phyloP scores from a whole-genome alignment of 1,140 invertebrate genomes.

The Drosophila auraria region DNA sequence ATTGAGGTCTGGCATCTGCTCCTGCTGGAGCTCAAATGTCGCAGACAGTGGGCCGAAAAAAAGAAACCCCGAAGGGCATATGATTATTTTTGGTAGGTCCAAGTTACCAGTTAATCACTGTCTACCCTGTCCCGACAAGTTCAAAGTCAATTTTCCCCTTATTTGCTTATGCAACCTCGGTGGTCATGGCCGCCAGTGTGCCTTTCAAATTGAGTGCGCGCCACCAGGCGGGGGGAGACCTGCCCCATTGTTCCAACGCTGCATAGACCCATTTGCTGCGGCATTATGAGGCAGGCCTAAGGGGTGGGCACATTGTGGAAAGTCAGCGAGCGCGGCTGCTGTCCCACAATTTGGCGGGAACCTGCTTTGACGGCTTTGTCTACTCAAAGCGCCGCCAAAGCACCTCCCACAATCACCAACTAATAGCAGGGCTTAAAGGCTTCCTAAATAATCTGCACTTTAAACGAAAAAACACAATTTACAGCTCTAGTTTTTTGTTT shows the following conservation, averaged over 20 bases:
- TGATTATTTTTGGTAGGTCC: too few species aligned
- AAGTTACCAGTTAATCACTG: not conserved
- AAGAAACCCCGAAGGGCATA: not conserved
- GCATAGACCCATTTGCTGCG: slow-evolving; percentile 19
- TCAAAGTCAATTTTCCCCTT: slow-evolving; percentile 13
- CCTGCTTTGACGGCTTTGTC: slow-evolving; percentile 26
- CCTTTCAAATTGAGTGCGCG: slow-evolving; percentile 28
- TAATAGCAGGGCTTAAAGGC: not conserved
- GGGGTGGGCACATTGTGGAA: slow-evolving; percentile 18
- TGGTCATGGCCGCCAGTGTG: slow-evolving; percentile 1
- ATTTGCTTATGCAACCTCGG: slow-evolving; percentile 7
- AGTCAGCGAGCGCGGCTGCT: slow-evolving; percentile 62
- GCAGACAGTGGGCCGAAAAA: slow-evolving; percentile 15
- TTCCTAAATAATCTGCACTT: not conserved
- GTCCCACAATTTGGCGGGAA: slow-evolving; percentile 58
- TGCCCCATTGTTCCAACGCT: slow-evolving; percentile 30
- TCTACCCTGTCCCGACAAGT: not conserved
- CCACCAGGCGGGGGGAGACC: not conserved
- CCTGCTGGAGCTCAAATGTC: slow-evolving; percentile 27
- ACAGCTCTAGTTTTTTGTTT: not conserved
- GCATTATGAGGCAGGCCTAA: not conserved
- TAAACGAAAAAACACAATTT: not conserved
- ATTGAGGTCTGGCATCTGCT: slow-evolving; percentile 45
- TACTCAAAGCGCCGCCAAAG: not conserved
- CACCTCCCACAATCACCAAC: slow-evolving; percentile 1